Evolutionary conservation across 2,797 vertebrate species (phyloP).

Genomic region (Triplophysa yarkandensis): DNA sequence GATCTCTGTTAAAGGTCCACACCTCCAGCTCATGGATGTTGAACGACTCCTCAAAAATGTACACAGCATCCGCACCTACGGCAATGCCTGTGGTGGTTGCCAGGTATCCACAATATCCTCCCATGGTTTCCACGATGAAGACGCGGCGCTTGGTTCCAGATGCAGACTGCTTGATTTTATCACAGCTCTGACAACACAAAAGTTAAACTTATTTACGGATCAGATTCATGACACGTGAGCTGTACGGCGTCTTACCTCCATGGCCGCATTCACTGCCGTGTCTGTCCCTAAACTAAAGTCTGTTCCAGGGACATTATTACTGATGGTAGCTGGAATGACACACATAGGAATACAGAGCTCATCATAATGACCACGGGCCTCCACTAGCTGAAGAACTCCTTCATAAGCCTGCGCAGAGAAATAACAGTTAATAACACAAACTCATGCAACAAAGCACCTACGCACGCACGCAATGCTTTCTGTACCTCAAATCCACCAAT

Average conservation of each 20-base stretch:
- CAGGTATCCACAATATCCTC: conserved; percentile 93
- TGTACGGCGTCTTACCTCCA: conserved; percentile 82
- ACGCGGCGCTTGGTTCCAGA: conserved; percentile 93
- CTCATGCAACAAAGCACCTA: too few species aligned
- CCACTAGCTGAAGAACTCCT: conserved; percentile 91
- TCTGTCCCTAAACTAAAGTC: conserved; percentile 95
- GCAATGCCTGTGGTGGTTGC: conserved; percentile 90
- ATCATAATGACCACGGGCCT: conserved; percentile 82
- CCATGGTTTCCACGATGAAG: conserved; percentile 98
- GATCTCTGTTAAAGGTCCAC: conserved; percentile 15
- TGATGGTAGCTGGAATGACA: conserved; percentile 94
- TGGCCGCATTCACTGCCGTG: conserved; percentile 93
- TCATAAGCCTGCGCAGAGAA: conserved; percentile 80
- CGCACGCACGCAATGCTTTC: too few species aligned
- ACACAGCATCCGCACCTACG: conserved; percentile 90
- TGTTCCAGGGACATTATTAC: conserved; percentile 95
- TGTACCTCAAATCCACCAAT: conserved; percentile 93
- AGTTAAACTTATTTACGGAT: not conserved
- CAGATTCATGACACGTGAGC: not conserved
- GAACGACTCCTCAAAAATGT: conserved; percentile 90
- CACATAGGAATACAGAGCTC: conserved; percentile 95
- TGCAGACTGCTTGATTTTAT: conserved; percentile 97
- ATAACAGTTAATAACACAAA: not conserved
- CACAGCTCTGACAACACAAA: conserved; percentile 81
- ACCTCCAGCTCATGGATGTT: conserved; percentile 93